Conservation (phyloP, 2,797 vertebrate species). For the Sebastes oblongus region DNA sequence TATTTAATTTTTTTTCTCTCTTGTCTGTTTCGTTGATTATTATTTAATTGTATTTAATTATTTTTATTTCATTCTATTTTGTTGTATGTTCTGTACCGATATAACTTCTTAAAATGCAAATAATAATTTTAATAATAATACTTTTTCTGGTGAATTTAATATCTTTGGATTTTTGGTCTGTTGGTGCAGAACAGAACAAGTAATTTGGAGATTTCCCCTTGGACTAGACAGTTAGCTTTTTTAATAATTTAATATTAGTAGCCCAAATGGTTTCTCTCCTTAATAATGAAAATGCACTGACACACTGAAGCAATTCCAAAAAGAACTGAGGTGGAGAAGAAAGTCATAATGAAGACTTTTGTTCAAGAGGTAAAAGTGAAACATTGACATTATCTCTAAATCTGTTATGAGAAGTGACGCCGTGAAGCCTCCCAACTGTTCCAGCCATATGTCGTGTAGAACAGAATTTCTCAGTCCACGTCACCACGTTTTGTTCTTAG, state of each 20-base stretch:
- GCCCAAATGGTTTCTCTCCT: not conserved
- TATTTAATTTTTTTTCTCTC: no score
- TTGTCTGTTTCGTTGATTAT: no score
- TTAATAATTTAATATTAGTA: not conserved
- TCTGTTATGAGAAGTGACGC: slow-evolving; percentile 15
- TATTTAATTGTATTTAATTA: no score
- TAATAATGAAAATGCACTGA: not conserved
- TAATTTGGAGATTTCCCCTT: not conserved
- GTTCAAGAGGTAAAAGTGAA: slow-evolving; percentile 9
- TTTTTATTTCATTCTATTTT: no score
- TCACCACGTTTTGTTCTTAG: slow-evolving; percentile 31
- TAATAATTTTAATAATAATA: no score
- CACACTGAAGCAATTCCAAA: not conserved
- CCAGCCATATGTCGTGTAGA: slow-evolving; percentile 45
- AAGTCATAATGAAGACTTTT: not conserved
- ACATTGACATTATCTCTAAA: not conserved
- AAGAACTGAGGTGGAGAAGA: not conserved
- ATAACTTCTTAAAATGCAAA: no score
- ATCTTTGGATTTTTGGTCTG: not conserved
- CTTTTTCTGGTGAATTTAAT: not conserved
- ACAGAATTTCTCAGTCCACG: slow-evolving; percentile 18
- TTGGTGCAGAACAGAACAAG: not conserved
- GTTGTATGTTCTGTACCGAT: no score
- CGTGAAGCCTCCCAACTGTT: slow-evolving; percentile 18
- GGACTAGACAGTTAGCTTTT: not conserved